Evolutionary conservation across 2,888 invertebrate genomes (phyloP).

Genomic region (Pristionchus mayeri): DNA sequence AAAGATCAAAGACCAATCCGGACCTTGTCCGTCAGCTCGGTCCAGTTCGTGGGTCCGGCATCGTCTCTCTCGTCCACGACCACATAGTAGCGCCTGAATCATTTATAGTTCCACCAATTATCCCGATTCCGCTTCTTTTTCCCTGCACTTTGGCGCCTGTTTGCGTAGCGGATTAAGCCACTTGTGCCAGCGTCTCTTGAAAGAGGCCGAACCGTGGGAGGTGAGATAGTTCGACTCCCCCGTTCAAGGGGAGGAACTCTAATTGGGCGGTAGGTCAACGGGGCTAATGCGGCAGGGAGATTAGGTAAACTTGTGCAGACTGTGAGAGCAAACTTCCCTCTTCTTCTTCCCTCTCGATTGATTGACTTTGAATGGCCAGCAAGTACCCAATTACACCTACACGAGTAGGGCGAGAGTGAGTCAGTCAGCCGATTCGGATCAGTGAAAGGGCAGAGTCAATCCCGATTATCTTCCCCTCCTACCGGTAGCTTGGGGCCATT

Average conservation of each 20-base stretch:
- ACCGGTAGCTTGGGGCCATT: too few species aligned
- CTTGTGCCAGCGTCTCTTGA: conserved; percentile 21
- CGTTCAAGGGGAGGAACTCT: not conserved
- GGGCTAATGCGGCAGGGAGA: too few species aligned
- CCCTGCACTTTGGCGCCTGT: not conserved
- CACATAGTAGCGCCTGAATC: conserved; percentile 74
- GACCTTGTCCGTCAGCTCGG: conserved; percentile 73
- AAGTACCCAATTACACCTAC: conserved; percentile 21
- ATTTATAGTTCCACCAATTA: not conserved
- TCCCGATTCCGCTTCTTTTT: not conserved
- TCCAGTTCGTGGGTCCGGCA: conserved; percentile 76
- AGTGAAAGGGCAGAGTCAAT: not conserved
- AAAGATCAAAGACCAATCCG: not conserved
- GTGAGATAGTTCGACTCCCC: not conserved
- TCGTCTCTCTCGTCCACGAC: conserved; percentile 76
- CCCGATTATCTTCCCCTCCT: not conserved
- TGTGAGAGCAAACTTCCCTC: not conserved
- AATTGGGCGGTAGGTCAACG: not conserved
- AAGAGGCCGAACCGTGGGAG: conserved; percentile 1
- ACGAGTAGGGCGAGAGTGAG: not conserved
- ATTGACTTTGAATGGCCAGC: conserved; percentile 7
- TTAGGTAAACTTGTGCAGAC: not conserved
- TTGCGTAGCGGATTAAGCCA: not conserved
- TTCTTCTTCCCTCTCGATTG: not conserved
- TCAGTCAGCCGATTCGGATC: not conserved